Base-by-base conservation (phyloP, 1,140 invertebrate species). In the Ctenoplectra terminalis region DNA sequence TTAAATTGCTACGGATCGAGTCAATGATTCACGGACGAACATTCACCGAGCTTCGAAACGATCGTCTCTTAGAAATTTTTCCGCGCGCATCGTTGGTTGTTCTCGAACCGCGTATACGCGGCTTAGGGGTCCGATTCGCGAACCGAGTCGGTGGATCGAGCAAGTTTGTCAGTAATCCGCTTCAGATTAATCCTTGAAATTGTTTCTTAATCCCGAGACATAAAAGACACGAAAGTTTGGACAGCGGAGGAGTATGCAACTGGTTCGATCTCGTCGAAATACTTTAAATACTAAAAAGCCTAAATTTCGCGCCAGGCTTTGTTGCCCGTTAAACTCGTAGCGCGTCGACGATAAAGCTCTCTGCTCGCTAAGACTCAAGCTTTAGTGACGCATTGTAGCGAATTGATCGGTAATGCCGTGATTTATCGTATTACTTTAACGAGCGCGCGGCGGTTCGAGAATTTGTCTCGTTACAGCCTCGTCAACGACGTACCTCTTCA, bases 391-490 rank as follows among this genome's bases (percentile, higher is more conserved):
- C 46, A 37, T 37, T 66, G 26, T 20, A 8, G 11, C 46, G 37
- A 52, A 80, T 64, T 8, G 60, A 80, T 74, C 40, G 78, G 37
- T 64, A 48, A 80, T 74, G 23, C 46, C 43, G 34, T 26, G 60
- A 81, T 81, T 81, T 54, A 74, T 81, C 50, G 60, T 67, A 26
- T 77, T 26, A 34, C 13, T 77, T 61, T 60, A 81, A 81, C 70
- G 54, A 72, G 67, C 43, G 31, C 23, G 9, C 20, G 29, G 9
- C 7, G 31, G 9, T n/a, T 4, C 31, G 26, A n/a, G 29, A 26
- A 61, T 61, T 31, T 46, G 23, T 26, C 29, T 50, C 56, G 58
- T 72, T 46, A 50, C n/a, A 15, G 31, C 23, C 13, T 13, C 29
- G 26, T 56, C 31, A 15, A 7, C 17, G 40, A 67, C 26, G 37